These are phyloP conservation scores for Drosophila kanekoi DNA, from an alignment of 2,888 invertebrate genomes.

Conservation along the genomic window DNA sequence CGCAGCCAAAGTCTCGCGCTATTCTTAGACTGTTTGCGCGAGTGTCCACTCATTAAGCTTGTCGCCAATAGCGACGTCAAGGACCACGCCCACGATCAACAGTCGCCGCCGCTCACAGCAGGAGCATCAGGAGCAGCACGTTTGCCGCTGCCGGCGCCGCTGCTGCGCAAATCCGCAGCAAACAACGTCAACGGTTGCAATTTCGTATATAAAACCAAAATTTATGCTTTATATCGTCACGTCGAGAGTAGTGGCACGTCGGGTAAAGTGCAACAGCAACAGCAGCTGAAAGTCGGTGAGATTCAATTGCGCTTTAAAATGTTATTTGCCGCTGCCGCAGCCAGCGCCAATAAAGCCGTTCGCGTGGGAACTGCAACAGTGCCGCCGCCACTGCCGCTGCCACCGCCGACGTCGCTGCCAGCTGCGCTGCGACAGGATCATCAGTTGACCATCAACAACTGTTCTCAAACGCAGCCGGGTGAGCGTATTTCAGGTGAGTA, in stretches of 20 bases:
- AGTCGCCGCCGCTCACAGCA: conserved; percentile 17
- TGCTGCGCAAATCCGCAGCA: conserved; percentile 66
- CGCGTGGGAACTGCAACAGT: conserved; percentile 44
- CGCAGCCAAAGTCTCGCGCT: conserved; percentile 69
- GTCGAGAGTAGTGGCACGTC: conserved; percentile 77
- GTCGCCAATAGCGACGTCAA: conserved; percentile 50
- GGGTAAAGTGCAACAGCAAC: conserved; percentile 81
- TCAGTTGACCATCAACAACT: conserved; percentile 57
- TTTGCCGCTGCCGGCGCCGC: conserved; percentile 57
- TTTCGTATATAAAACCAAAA: conserved; percentile 80
- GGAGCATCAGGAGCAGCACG: conserved; percentile 39
- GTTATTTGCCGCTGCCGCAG: conserved; percentile 77
- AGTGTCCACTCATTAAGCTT: conserved; percentile 77
- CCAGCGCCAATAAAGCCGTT: conserved; percentile 56
- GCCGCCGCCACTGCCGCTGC: conserved; percentile 42
- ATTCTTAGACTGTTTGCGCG: conserved; percentile 79
- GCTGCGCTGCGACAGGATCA: conserved; percentile 50
- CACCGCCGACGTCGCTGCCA: conserved; percentile 45
- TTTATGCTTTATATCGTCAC: conserved; percentile 80
- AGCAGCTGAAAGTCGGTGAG: conserved; percentile 76
- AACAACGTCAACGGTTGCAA: conserved; percentile 74
- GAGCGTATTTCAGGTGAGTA: conserved; percentile 68
- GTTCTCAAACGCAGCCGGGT: conserved; percentile 47
- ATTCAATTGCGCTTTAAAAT: conserved; percentile 74
- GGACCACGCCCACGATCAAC: conserved; percentile 55